Evolutionary conservation across 1,140 invertebrate genomes (phyloP), one percentile per base, ranked within the genome.

Genomic region (Stegodyphus dumicola): DNA sequence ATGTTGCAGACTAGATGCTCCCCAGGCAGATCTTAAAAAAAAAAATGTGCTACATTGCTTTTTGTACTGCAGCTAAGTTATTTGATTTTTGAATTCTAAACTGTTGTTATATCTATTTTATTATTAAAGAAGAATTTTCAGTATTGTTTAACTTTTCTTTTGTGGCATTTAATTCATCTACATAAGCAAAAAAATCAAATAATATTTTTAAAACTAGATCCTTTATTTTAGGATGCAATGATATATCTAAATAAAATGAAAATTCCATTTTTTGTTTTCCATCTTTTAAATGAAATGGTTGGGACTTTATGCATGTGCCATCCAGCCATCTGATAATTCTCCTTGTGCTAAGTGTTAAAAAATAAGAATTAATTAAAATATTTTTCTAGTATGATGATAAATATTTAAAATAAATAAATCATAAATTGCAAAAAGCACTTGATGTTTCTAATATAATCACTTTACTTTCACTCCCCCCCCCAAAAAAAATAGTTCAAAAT

Each of bases 281-380:
- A 11, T 74, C 56, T 53, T 15, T 53, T 13, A 53, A 11, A 53
- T 53, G 52, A 74, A 81, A 81, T 52, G 79, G 33, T 65, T 15
- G n/a, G 2, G 81, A 85, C 56, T 67, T 17, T 11, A 76, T 76
- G 33, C 73, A 85, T 11, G 60, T 76, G 4, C 81, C 81, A 52
- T 85, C 51, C 18, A 85, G n/a, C 81, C 81, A 85, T 69, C 81
- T 53, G 33, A 54, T 54, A 11, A 85, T 15, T 7, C 54, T 85
- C 18, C 71, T 69, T 15, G 81, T 76, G 17, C 73, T 85, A 13
- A 18, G 9, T 60, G 56, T 60, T 7, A 60, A 60, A 10, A 10
- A 60, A 60, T 60, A 60, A 60, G 15, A 60, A 33, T 33, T 33
- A 33, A 33, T 33, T 33, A 33, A n/a, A 33, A 1, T 33, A 33